These are phyloP conservation scores for Cottus gobio DNA, from an alignment of 2,113 vertebrate species.

Conservation along the genomic window DNA sequence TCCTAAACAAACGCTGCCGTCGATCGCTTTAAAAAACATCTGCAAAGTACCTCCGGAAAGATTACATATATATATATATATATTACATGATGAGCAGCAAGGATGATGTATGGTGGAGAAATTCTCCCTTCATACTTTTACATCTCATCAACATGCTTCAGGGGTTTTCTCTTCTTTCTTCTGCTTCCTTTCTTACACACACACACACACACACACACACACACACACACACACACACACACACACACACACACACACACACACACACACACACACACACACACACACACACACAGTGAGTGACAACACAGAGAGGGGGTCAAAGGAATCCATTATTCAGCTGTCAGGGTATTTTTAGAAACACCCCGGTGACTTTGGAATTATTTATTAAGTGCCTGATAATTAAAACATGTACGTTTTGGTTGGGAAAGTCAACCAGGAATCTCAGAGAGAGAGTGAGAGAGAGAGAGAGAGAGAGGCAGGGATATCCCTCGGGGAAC, in stretches of 20 bases:
- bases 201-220: neutral
- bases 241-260: neutral
- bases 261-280: constrained; percentile 2
- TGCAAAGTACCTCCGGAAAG: too few relatives aligned
- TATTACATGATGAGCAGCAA: neutral
- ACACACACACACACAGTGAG: constrained; percentile 26
- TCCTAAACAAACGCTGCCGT: too few relatives aligned
- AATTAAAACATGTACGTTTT: constrained; percentile 80
- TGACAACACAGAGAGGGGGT: constrained; percentile 71
- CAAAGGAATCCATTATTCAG: constrained; percentile 77
- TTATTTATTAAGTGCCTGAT: constrained; percentile 79
- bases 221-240: constrained; percentile 1
- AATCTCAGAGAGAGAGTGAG: constrained; percentile 61
- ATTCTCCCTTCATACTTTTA: neutral
- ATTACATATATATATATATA: too few relatives aligned
- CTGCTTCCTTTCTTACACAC: constrained; percentile 8
- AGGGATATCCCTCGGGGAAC: constrained; percentile 64
- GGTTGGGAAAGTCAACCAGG: constrained; percentile 62
- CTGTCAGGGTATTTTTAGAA: constrained; percentile 75
- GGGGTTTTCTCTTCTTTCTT: constrained; percentile 23
- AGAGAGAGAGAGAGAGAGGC: constrained; percentile 26
- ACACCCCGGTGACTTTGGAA: constrained; percentile 74
- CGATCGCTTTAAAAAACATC: too few relatives aligned
- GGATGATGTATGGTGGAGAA: neutral
- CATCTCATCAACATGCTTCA: constrained; percentile 34